phyloP scores from a whole-genome alignment of 2,113 vertebrate genomes.

The Syrmaticus mikado region DNA sequence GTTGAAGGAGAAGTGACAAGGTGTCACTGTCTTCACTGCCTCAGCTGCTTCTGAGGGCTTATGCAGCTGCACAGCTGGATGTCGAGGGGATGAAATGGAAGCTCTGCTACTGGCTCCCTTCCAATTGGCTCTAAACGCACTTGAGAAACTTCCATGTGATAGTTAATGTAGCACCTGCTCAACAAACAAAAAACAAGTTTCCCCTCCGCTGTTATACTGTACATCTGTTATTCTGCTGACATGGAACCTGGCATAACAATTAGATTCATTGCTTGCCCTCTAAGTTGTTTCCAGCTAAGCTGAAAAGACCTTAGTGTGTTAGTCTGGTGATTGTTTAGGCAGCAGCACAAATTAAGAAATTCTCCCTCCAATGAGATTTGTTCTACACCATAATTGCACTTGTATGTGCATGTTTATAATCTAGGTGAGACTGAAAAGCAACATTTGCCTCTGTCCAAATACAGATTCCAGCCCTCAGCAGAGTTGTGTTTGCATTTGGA shows the following conservation, averaged over 20 bases:
- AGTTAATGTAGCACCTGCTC: conserved; percentile 78
- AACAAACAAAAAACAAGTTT: conserved; percentile 67
- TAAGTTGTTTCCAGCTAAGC: conserved; percentile 57
- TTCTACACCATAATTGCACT: background rate
- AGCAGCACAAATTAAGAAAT: conserved; percentile 45
- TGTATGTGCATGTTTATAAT: background rate
- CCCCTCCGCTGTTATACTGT: conserved; percentile 50
- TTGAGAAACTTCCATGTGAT: conserved; percentile 74
- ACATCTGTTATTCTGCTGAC: conserved; percentile 83
- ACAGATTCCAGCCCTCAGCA: background rate
- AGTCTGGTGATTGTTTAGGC: background rate
- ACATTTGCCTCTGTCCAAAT: background rate
- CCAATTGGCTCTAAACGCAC: conserved; percentile 71
- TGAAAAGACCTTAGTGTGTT: conserved; percentile 49
- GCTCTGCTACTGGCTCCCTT: conserved; percentile 60
- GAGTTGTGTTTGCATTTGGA: background rate
- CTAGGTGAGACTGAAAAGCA: background rate
- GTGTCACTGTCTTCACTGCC: conserved; percentile 69
- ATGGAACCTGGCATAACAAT: conserved; percentile 73
- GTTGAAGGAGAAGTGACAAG: conserved; percentile 66
- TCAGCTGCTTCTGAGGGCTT: conserved; percentile 76
- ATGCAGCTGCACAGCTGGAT: conserved; percentile 78
- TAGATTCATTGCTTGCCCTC: conserved; percentile 71
- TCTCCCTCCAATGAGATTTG: background rate
- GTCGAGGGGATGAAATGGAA: conserved; percentile 64